Evolutionary conservation across 2,113 vertebrate species (phyloP).

Genomic region (Semicossyphus pulcher): DNA sequence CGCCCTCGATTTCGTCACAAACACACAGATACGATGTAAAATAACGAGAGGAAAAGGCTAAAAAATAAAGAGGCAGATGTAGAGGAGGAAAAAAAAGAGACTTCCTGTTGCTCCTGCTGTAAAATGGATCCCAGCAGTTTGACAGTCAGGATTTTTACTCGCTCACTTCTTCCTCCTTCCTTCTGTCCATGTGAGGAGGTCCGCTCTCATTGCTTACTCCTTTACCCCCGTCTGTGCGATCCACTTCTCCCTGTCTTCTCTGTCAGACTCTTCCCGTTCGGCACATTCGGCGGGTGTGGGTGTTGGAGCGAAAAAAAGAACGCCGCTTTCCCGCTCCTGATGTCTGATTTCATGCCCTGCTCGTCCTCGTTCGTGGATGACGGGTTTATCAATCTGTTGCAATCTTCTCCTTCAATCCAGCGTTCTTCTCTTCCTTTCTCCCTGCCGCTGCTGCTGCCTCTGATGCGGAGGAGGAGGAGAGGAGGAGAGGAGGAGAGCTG

Average conservation of each 20-base stretch:
- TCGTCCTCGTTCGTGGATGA: background rate
- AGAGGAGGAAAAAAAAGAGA: background rate
- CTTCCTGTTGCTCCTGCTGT: constrained; percentile 73
- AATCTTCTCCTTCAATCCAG: background rate
- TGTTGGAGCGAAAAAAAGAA: constrained; percentile 39
- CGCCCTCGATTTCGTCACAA: constrained; percentile 65
- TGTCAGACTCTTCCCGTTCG: constrained; percentile 38
- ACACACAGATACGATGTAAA: constrained; percentile 5
- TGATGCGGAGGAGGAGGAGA: constrained; percentile 24
- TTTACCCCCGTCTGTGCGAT: constrained; percentile 22
- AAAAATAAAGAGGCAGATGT: background rate
- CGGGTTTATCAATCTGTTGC: constrained; percentile 18
- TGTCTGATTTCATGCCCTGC: constrained; percentile 38
- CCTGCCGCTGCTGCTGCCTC: constrained; percentile 43
- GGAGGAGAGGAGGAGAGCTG: constrained; percentile 55
- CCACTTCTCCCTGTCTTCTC: constrained; percentile 38
- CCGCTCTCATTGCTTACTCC: constrained; percentile 43
- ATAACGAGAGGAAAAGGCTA: background rate
- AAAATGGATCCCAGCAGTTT: constrained; percentile 64
- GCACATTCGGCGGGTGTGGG: constrained; percentile 29
- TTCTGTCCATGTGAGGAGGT: constrained; percentile 35
- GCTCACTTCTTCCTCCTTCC: constrained; percentile 34
- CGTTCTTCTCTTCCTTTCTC: background rate
- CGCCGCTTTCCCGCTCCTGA: constrained; percentile 22
- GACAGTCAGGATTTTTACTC: constrained; percentile 16